These are phyloP conservation scores for Pyrochroa serraticornis DNA, from an alignment of 2,888 invertebrate genomes.

Conservation along the genomic window DNA sequence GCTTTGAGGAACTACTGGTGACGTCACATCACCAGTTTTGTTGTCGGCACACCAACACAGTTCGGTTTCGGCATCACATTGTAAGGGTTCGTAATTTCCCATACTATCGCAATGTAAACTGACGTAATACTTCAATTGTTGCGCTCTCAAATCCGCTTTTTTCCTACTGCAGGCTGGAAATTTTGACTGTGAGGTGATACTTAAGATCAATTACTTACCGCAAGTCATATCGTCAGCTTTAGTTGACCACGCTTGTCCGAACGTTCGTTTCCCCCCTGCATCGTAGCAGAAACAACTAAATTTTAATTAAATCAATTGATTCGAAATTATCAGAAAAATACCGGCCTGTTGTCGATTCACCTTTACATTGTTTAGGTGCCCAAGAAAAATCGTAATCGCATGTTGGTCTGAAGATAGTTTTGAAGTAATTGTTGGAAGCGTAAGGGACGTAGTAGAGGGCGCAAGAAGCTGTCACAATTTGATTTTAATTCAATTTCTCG, in stretches of 20 bases:
- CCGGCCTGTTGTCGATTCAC: conserved; percentile 65
- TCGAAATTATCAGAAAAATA: conserved; percentile 45
- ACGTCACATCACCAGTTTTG: conserved; percentile 64
- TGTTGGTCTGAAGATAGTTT: conserved; percentile 50
- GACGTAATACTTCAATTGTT: conserved; percentile 47
- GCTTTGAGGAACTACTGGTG: conserved; percentile 63
- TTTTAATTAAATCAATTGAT: conserved; percentile 18
- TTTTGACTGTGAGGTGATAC: conserved; percentile 7
- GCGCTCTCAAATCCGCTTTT: conserved; percentile 61
- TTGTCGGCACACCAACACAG: conserved; percentile 73
- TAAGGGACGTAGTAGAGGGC: background rate
- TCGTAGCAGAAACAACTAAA: conserved; percentile 70
- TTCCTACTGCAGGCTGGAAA: conserved; percentile 68
- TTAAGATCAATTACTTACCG: conserved; percentile 56
- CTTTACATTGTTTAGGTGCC: conserved; percentile 71
- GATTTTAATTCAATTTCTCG: background rate
- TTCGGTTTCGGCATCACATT: conserved; percentile 66
- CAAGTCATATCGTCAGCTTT: conserved; percentile 69
- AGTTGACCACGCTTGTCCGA: conserved; percentile 68
- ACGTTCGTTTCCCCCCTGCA: conserved; percentile 65
- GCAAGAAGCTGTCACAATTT: background rate
- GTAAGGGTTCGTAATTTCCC: conserved; percentile 72
- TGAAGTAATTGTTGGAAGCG: background rate
- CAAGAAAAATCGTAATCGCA: conserved; percentile 66
- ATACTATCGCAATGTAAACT: conserved; percentile 68